phyloP scores from a whole-genome alignment of 2,113 vertebrate species.

The Muscicapa adusta region DNA sequence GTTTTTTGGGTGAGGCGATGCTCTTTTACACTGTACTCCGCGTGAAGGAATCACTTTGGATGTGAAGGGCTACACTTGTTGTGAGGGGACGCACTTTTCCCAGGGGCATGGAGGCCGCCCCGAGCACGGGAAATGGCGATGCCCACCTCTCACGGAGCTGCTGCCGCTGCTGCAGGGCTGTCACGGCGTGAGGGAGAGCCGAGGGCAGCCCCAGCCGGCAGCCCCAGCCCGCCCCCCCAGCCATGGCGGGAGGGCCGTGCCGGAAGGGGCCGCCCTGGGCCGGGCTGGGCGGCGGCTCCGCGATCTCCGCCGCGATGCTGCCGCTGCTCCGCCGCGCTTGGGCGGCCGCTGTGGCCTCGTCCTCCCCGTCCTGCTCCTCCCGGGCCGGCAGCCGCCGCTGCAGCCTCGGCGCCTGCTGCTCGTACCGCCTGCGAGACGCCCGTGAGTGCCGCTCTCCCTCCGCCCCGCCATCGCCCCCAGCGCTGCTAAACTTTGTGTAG shows the following conservation, averaged over 20 bases:
- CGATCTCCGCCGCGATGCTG: not conserved
- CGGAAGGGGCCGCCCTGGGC: not conserved
- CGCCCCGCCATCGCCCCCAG: not conserved
- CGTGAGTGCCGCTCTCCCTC: slow-evolving; percentile 68
- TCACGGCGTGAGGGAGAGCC: rapidly evolving
- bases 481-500: rapidly evolving
- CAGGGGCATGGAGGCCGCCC: rapidly evolving
- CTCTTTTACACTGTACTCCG: rapidly evolving
- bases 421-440: slow-evolving; percentile 81
- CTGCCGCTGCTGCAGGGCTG: rapidly evolving
- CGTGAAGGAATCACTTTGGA: not conserved
- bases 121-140: rapidly evolving
- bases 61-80: too few species aligned
- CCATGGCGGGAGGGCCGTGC: not conserved
- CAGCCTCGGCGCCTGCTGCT: slow-evolving; percentile 79
- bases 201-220: rapidly evolving
- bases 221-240: not conserved
- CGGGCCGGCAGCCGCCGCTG: slow-evolving; percentile 58
- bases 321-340: not conserved
- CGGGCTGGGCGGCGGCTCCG: not conserved
- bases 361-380: not conserved
- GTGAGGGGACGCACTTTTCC: rapidly evolving
- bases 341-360: not conserved
- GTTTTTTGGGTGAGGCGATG: too few species aligned
- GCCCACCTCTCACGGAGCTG: rapidly evolving